Evolutionary conservation across 2,113 vertebrate genomes (phyloP).

Genomic region (Xyrauchen texanus): DNA sequence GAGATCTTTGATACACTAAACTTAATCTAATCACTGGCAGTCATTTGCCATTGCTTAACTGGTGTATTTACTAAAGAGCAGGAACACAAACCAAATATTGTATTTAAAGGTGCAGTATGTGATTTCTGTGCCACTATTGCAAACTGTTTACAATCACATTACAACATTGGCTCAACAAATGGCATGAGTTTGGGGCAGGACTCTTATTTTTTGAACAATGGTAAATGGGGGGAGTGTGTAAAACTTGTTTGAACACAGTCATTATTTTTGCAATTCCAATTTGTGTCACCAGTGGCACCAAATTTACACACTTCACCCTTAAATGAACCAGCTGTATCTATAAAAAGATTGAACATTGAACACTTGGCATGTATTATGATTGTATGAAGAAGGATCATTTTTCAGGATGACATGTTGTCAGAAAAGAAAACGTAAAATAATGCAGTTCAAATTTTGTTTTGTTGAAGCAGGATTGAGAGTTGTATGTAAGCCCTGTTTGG

Average conservation of each 20-base stretch:
- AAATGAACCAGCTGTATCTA: neutral
- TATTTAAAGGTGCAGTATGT: neutral
- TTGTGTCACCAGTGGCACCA: neutral
- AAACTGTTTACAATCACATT: neutral
- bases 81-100: neutral
- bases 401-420: neutral
- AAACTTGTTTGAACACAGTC: neutral
- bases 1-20: neutral
- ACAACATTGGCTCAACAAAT: neutral
- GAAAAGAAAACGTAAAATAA: neutral
- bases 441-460: neutral
- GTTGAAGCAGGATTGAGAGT: neutral
- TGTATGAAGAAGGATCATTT: neutral
- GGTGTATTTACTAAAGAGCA: neutral
- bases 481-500: neutral
- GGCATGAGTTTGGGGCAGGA: neutral
- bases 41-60: neutral
- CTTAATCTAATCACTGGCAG: neutral
- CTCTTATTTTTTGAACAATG: neutral
- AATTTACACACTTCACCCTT: neutral
- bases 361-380: neutral
- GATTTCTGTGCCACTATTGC: neutral
- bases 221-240: neutral
- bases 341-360: slow-evolving; percentile 15
- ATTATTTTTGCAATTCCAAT: neutral